phyloP scores from a whole-genome alignment of 2,888 invertebrate species.

The Cepaea hortensis region DNA sequence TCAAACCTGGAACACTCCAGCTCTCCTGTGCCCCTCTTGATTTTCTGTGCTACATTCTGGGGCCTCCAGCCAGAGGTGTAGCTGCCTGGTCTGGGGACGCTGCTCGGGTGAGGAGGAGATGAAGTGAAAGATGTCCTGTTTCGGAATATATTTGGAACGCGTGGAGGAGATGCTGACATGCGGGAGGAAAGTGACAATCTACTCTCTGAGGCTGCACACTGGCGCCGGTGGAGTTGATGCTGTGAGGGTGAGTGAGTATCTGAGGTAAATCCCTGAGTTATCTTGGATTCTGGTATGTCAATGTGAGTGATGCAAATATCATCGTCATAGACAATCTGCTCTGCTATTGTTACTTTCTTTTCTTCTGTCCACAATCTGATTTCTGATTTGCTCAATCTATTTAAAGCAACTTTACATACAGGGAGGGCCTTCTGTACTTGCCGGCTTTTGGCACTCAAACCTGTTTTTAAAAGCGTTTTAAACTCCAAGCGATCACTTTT shows the following conservation, averaged over 20 bases:
- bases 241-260: conserved; percentile 6
- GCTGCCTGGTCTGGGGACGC: neutral
- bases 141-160: conserved; percentile 47
- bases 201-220: neutral
- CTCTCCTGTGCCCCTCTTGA: neutral
- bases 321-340: conserved; percentile 51
- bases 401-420: conserved; percentile 54
- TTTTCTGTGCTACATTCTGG: neutral
- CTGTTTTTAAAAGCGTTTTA: conserved; percentile 52
- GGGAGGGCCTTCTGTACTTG: conserved; percentile 49
- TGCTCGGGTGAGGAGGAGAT: conserved; percentile 31
- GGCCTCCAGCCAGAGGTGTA: neutral
- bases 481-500: conserved; percentile 56
- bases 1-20: neutral
- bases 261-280: conserved; percentile 24
- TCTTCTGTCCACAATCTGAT: conserved; percentile 59
- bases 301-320: conserved; percentile 55
- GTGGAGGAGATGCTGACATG: conserved; percentile 32
- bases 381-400: conserved; percentile 52
- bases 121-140: conserved; percentile 32
- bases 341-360: conserved; percentile 53
- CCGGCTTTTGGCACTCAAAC: conserved; percentile 56
- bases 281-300: conserved; percentile 50
- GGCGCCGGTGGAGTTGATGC: neutral
- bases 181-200: neutral